Evolutionary conservation across 1,140 invertebrate species (phyloP).

Genomic region (Drosophila bocqueti): DNA sequence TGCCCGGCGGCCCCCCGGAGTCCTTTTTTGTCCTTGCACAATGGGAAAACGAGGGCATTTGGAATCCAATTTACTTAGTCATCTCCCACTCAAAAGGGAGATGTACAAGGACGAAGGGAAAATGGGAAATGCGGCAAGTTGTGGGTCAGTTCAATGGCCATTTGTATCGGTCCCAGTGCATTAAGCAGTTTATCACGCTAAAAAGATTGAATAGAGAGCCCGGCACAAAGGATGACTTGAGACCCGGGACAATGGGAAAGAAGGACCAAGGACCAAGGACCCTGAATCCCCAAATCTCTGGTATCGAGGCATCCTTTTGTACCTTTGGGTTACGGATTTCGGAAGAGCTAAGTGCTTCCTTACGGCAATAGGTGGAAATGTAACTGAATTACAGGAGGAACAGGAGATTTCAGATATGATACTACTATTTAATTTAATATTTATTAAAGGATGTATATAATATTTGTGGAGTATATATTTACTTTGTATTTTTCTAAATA

Average conservation of each 20-base stretch:
- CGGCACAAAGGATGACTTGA: constrained; percentile 62
- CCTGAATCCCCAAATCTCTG: background rate
- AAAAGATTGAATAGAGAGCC: constrained; percentile 68
- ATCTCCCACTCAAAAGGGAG: constrained; percentile 35
- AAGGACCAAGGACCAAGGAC: background rate
- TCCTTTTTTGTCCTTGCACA: constrained; percentile 24
- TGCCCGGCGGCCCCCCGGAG: background rate
- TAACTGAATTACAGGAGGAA: background rate
- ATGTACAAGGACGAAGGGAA: constrained; percentile 5
- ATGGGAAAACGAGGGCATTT: constrained; percentile 37
- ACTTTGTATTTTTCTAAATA: background rate
- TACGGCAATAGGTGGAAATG: background rate
- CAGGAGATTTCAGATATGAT: background rate
- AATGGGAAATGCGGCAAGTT: constrained; percentile 6
- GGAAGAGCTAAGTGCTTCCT: background rate
- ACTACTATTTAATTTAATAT: background rate
- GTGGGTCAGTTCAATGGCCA: constrained; percentile 45
- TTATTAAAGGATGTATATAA: background rate
- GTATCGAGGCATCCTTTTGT: constrained; percentile 4
- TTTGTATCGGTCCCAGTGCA: constrained; percentile 56
- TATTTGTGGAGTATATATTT: background rate
- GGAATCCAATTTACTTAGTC: constrained; percentile 74
- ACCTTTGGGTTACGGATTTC: background rate
- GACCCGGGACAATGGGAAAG: constrained; percentile 5
- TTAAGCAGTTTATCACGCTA: constrained; percentile 78